A percentile compares a stretch with the other conserved stretches of the same genome.
Evolutionary conservation across 2,888 invertebrate genomes (phyloP).

Genomic region (Altica lythri): DNA sequence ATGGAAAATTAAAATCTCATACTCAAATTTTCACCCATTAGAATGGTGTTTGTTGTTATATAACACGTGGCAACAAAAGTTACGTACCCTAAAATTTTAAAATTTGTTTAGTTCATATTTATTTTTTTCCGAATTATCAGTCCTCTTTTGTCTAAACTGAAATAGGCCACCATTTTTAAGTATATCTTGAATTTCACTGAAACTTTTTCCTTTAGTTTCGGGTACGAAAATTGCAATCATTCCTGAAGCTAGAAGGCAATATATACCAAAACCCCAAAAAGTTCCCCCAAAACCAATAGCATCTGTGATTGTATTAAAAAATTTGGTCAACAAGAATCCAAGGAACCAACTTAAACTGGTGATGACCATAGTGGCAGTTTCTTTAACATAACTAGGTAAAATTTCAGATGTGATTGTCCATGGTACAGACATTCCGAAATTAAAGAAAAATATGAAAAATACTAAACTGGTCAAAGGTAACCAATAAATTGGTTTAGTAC

Average conservation of each 20-base stretch:
- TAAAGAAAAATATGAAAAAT: conserved; percentile 67
- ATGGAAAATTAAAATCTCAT: too few species aligned
- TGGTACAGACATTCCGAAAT: conserved; percentile 70
- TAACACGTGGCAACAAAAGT: too few species aligned
- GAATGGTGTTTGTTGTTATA: too few species aligned
- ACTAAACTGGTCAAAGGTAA: conserved; percentile 74
- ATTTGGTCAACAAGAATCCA: conserved; percentile 75
- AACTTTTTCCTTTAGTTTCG: conserved; percentile 87
- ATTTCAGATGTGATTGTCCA: conserved; percentile 81
- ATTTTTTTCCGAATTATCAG: neutral
- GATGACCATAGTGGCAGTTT: conserved; percentile 72
- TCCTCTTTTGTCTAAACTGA: conserved; percentile 9
- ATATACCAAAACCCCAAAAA: conserved; percentile 73
- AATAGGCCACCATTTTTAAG: conserved; percentile 11
- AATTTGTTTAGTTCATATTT: too few species aligned
- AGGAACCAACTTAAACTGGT: conserved; percentile 75
- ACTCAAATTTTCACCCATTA: too few species aligned
- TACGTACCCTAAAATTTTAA: too few species aligned
- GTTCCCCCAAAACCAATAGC: conserved; percentile 66
- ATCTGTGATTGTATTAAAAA: conserved; percentile 63
- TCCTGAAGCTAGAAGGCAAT: conserved; percentile 61
- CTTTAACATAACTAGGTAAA: conserved; percentile 77
- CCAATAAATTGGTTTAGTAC: conserved; percentile 61
- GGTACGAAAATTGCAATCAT: conserved; percentile 64
- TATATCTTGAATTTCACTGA: conserved; percentile 80